These are phyloP conservation scores for Rhabdophis nuchalis DNA, from an alignment of 2,797 vertebrate species.

Conservation along the genomic window DNA sequence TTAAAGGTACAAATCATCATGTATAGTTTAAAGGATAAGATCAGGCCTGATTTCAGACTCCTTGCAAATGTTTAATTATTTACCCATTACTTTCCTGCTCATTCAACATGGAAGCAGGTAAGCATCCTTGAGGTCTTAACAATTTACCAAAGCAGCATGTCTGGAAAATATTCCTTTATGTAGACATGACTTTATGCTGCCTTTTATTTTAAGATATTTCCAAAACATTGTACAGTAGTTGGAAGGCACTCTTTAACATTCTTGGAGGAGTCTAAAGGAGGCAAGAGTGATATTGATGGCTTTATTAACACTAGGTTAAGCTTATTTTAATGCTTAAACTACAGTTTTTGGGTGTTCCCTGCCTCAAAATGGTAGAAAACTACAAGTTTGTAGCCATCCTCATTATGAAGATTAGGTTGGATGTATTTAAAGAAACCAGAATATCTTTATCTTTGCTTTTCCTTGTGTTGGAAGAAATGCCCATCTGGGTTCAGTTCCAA, in stretches of 20 bases:
- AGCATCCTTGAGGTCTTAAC: not conserved
- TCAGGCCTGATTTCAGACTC: not conserved
- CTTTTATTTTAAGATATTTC: not conserved
- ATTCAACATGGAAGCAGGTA: not conserved
- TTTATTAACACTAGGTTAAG: not conserved
- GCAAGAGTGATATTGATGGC: not conserved
- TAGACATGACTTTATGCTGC: not conserved
- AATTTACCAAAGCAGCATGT: not conserved
- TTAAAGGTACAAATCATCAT: not conserved
- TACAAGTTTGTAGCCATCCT: not conserved
- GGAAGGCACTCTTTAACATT: not conserved
- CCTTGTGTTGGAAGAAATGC: not conserved
- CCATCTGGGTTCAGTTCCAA: too few species aligned
- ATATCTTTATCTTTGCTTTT: not conserved
- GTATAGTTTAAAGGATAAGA: not conserved
- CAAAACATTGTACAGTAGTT: not conserved
- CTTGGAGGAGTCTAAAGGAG: not conserved
- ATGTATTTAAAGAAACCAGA: not conserved
- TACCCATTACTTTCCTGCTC: not conserved
- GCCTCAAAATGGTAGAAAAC: not conserved
- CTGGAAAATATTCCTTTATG: not conserved
- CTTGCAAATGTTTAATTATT: not conserved
- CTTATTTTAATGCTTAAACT: not conserved
- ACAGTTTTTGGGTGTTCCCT: not conserved
- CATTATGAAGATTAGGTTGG: not conserved